Evolutionary conservation across 2,888 invertebrate genomes (phyloP), one percentile per base, ranked within the genome.

Genomic region (Cylloceria caligata): DNA sequence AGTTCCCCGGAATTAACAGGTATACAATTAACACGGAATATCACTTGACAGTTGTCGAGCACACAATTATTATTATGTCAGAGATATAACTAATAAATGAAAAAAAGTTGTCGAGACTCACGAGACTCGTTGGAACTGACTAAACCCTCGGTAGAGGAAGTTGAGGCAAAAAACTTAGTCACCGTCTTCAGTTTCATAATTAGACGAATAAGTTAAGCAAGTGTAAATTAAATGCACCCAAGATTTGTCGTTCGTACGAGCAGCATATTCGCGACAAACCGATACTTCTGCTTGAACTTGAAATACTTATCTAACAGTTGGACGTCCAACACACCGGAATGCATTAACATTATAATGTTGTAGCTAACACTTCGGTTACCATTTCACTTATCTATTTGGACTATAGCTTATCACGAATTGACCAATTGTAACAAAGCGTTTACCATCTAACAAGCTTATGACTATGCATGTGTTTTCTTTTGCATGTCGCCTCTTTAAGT

Each of bases 231-330:
- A 4, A 16, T 57, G 30, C 55, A 16, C 30, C n/a, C 7, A 3
- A 5, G 16, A 9, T 24, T 7, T 34, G 19, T 64, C 5, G 21
- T 42, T 45, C 6, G 6, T 9, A 21, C 4, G 19, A 67, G 19
- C 9, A 7, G n/a, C 13, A 27, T 27, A 6, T n/a, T 16, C 57
- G 34, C 6, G 13, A 39, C 5, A 68, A 72, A 72, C n/a, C 45
- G 78, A 24, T 52, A 57, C 74, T 78, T 80, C 19, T 80, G 78
- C 76, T 74, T 80, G 78, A 84, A 83, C 75, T 78, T 81, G 79
- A 85, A 82, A 47, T 81, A 74, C 64, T 78, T 71, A 42, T 24
- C 13, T 62, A 16, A 13, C 11, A 3, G 52, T 52, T 52, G 13
- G 24, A 19, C 52, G 11, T 2, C 21, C 1, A 49, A 49, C 19